Conservation (phyloP, 2,113 vertebrate species). For the Maccullochella peelii region DNA sequence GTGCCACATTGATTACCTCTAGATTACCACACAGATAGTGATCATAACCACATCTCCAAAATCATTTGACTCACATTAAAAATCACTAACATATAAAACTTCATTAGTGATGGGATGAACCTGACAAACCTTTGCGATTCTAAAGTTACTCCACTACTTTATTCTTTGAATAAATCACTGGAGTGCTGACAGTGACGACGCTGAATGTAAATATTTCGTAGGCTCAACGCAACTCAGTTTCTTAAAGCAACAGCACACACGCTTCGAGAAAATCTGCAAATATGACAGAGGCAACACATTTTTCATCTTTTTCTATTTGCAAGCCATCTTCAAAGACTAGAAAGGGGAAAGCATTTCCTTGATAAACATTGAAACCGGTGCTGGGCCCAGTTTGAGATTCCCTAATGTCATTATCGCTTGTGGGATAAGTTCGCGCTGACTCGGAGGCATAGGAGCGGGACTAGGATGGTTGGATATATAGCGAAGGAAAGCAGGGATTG, state of each 20-base stretch:
- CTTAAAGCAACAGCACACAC: conserved; percentile 25
- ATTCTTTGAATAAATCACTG: conserved; percentile 20
- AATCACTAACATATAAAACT: conserved; percentile 35
- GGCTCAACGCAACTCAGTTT: conserved; percentile 26
- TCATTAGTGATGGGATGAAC: conserved; percentile 25
- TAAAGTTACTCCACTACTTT: conserved; percentile 2
- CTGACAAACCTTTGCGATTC: not conserved
- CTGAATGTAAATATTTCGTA: conserved; percentile 45
- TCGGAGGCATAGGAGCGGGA: conserved; percentile 28
- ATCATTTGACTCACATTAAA: conserved; percentile 45
- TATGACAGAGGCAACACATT: conserved; percentile 16
- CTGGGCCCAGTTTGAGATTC: conserved; percentile 30
- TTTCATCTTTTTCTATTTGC: conserved; percentile 15
- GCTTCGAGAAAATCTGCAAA: conserved; percentile 5
- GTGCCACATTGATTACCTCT: conserved; percentile 42
- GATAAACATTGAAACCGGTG: conserved; percentile 47
- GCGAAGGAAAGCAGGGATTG: conserved; percentile 27
- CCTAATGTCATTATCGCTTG: conserved; percentile 25
- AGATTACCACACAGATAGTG: conserved; percentile 49
- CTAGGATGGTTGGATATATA: conserved; percentile 3
- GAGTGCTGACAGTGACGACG: conserved; percentile 6
- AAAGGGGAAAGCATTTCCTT: conserved; percentile 31
- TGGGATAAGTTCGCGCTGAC: conserved; percentile 35
- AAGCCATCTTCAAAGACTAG: conserved; percentile 42
- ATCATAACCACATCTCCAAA: conserved; percentile 31